Evolutionary conservation across 2,888 invertebrate genomes (phyloP).

Genomic region (Frankliniella fusca): DNA sequence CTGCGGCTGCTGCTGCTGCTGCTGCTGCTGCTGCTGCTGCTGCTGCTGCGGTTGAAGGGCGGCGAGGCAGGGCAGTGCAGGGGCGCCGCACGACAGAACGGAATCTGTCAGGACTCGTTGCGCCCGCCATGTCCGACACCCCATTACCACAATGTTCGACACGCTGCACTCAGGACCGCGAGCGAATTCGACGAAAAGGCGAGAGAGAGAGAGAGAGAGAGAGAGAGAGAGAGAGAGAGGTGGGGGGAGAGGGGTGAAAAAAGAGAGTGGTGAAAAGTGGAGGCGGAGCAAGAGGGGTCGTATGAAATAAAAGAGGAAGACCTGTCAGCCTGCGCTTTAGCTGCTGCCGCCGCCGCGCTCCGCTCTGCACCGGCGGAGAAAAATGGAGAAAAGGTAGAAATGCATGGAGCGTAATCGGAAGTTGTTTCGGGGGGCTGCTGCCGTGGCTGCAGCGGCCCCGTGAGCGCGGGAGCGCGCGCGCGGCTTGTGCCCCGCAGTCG

Average conservation of each 20-base stretch:
- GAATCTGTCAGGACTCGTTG: conserved; percentile 26
- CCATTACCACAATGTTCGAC: conserved; percentile 23
- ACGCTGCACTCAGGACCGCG: background rate
- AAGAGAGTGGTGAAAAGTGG: background rate
- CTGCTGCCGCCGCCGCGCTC: too few relatives aligned
- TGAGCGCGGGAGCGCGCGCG: too few relatives aligned
- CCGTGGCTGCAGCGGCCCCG: too few relatives aligned
- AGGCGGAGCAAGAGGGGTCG: background rate
- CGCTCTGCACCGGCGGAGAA: too few relatives aligned
- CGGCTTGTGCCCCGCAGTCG: too few relatives aligned
- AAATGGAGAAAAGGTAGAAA: too few relatives aligned
- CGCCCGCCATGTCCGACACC: conserved; percentile 6
- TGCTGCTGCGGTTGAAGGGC: background rate
- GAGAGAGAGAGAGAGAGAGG: background rate
- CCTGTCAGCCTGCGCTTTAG: too few relatives aligned
- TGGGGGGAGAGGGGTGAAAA: background rate
- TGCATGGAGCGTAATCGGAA: too few relatives aligned
- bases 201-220: background rate
- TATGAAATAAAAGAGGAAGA: too few relatives aligned
- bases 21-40: background rate
- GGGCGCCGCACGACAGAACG: background rate
- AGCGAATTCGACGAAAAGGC: background rate
- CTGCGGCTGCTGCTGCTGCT: too few relatives aligned
- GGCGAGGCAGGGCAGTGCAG: background rate
- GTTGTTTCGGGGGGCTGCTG: too few relatives aligned